Base-by-base conservation (phyloP, 2,888 invertebrate genomes). In the Hypsopygia costalis region DNA sequence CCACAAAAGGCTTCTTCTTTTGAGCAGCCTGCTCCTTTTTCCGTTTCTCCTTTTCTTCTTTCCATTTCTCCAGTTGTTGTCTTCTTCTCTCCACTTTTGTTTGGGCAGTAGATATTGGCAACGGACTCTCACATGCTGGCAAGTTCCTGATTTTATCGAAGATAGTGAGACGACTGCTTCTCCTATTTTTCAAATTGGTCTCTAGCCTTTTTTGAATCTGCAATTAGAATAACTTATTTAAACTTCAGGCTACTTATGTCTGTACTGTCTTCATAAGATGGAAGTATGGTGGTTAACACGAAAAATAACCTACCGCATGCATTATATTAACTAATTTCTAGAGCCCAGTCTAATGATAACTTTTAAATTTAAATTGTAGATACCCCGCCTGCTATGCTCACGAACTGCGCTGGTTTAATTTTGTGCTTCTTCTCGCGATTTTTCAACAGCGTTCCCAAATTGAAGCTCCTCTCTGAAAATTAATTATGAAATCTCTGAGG, bases 41-140 rank as follows among this genome's bases (percentile, higher is more conserved):
- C 39, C 70, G 68, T 41, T 75, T 77, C n/a, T 76, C 76, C 41
- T 79, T 88, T 21, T 85, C 82, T 34, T 69, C 65, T 47, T 85
- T 87, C 86, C 86, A 88, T 65, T 79, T 82, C 41, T 79, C 73
- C 1, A 88, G 51, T 44, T 81, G 81, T 42, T 75, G 67, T 30
- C 64, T 62, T 30, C 85, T 66, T 35, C 76, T 66, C 11, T 79
- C 73, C 1, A 62, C 45, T 46, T 81, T 83, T 7, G 49, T 40
- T 36, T 63, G 55, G 1, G 46, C 45, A 10, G 64, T 58, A 0
- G 62, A 40, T 3, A 59, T 44, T 1, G 64, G 62, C 1, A 41
- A 58, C 1, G 74, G 75, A 38, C 67, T 69, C 1, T 65, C 58
- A 38, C 55, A 54, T 53, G 43, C 53, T 38, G 69, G 43, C 7